Percentiles rank a stretch among this genome's conserved stretches.
phyloP scores from a whole-genome alignment of 2,797 vertebrate genomes.

The Saguinus oedipus region DNA sequence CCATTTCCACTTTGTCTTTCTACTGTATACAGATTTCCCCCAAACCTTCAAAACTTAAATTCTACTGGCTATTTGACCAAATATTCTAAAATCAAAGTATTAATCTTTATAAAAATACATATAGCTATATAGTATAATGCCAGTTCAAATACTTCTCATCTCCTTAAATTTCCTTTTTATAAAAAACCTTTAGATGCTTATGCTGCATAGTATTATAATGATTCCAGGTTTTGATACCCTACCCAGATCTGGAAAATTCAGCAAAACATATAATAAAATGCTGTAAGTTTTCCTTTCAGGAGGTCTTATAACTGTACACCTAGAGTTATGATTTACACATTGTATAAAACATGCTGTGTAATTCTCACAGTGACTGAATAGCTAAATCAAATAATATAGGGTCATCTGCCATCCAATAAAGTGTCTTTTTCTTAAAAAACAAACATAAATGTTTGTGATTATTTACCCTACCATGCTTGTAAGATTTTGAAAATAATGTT shows the following conservation, averaged over 20 bases:
- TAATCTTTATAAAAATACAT: not conserved
- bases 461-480: not conserved
- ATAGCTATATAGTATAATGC: not conserved
- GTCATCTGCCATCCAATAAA: not conserved
- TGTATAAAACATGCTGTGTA: not conserved
- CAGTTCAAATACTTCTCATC: not conserved
- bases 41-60: not conserved
- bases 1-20: not conserved
- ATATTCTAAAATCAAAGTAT: slow-evolving; percentile 2
- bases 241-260: not conserved
- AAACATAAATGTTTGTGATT: slow-evolving; percentile 11
- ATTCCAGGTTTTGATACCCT: not conserved
- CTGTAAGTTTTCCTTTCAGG: not conserved
- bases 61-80: not conserved
- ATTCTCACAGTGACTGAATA: not conserved
- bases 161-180: not conserved
- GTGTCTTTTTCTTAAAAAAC: slow-evolving; percentile 8
- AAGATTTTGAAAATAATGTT: not conserved
- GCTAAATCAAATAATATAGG: not conserved
- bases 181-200: not conserved
- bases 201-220: not conserved
- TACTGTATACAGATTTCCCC: not conserved
- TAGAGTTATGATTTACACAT: not conserved
- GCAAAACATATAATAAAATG: not conserved
- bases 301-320: not conserved